Evolutionary conservation across 1,140 invertebrate species (phyloP).

Genomic region (Drosophila pseudoobscura): DNA sequence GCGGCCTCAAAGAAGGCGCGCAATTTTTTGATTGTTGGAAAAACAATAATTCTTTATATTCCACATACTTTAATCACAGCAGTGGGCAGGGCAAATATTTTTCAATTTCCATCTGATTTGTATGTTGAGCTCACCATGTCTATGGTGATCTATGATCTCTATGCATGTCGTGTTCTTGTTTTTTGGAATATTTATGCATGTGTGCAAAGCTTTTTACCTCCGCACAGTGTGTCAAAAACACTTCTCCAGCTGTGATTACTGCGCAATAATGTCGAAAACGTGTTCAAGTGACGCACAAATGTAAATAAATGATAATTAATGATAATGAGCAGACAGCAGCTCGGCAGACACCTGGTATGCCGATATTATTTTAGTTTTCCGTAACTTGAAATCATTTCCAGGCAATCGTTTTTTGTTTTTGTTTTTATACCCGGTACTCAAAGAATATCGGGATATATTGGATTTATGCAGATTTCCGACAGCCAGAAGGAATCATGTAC

Average conservation of each 20-base stretch:
- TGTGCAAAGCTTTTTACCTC: constrained; percentile 4
- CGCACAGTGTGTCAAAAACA: constrained; percentile 1
- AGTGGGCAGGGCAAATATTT: too few relatives aligned
- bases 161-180: not conserved
- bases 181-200: constrained; percentile 9
- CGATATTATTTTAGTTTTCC: not conserved
- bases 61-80: too few relatives aligned
- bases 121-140: not conserved
- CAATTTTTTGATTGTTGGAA: not conserved
- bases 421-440: constrained; percentile 4
- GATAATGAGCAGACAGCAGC: too few relatives aligned
- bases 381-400: constrained; percentile 18
- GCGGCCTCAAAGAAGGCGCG: constrained; percentile 1
- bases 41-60: too few relatives aligned
- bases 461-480: too few relatives aligned
- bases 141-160: too few relatives aligned
- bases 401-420: constrained; percentile 6
- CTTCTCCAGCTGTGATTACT: constrained; percentile 18
- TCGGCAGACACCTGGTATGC: constrained; percentile 17
- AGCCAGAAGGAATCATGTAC: too few relatives aligned
- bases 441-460: too few relatives aligned
- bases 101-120: not conserved
- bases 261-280: constrained; percentile 43
- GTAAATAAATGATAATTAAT: constrained; percentile 32
- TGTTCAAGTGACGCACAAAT: constrained; percentile 39